Evolutionary conservation across 1,140 invertebrate species (phyloP), one percentile per base, ranked within the genome.

Genomic region (Ctenoplectra terminalis): DNA sequence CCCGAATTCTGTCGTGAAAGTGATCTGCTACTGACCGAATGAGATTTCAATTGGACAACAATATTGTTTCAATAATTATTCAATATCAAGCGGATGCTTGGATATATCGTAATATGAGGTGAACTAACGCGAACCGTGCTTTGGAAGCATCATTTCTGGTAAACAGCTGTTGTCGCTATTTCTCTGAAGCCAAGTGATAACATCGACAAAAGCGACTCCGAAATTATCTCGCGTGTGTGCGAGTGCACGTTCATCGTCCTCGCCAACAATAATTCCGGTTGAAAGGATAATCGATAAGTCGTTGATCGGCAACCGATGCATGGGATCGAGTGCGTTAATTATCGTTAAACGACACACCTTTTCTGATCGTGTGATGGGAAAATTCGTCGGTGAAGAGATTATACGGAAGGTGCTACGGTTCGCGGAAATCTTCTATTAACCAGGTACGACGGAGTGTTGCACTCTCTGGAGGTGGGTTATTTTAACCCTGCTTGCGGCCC

Each of bases 361-460:
- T n/a, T n/a, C n/a, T n/a, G n/a, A n/a, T n/a, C n/a, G n/a, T n/a
- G 67, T 26, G 23, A 52, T 52, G 48, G 48, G 29, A 52, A 70
- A 9, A 46, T 48, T 70, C 13, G 20, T 6, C 43, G 20, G n/a
- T 31, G 50, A 87, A 74, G 58, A 40, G 31, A 73, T 76, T 46
- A 58, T 72, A 40, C 46, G 37, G 58, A 77, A 75, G 78, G 82
- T 84, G 86, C 61, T 52, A 56, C 69, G 46, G 77, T 84, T 87
- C 60, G 46, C 73, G 70, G 70, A 83, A 63, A 84, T 63, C 80
- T 29, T 80, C 50, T 84, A 82, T 82, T 64, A 87, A 87, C 85
- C 86, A 87, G 86, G 86, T 87, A n/a, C n/a, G n/a, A n/a, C n/a
- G n/a, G n/a, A n/a, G n/a, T n/a, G n/a, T n/a, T n/a, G n/a, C n/a